phyloP scores from a whole-genome alignment of 2,113 vertebrate genomes.

The Columba livia region DNA sequence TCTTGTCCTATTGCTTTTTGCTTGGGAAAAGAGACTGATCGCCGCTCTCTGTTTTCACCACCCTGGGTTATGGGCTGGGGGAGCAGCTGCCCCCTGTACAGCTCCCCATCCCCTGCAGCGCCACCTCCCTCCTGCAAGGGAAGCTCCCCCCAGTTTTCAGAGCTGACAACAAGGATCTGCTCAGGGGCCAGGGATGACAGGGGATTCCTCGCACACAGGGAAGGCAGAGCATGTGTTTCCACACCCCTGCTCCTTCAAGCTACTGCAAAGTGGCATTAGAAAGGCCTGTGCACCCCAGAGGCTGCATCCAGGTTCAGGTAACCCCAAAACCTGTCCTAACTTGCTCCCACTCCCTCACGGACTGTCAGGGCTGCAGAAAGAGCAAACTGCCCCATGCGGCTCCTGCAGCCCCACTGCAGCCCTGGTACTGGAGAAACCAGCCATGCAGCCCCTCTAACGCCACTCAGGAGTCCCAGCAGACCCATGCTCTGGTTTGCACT shows the following conservation, averaged over 20 bases:
- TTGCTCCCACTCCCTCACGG: background rate
- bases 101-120: rapidly evolving
- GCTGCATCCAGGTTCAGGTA: background rate
- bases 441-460: background rate
- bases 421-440: rapidly evolving
- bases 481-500: rapidly evolving
- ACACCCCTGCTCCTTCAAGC: background rate
- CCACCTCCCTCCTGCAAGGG: background rate
- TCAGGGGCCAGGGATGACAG: background rate
- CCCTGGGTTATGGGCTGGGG: background rate
- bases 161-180: background rate
- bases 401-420: background rate
- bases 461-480: rapidly evolving
- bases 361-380: background rate
- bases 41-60: background rate
- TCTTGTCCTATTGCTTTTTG: rapidly evolving
- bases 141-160: background rate
- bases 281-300: background rate
- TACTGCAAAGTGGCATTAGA: background rate
- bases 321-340: background rate
- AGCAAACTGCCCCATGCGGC: background rate
- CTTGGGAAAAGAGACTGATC: background rate
- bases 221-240: background rate
- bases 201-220: background rate
- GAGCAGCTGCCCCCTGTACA: background rate